Evolutionary conservation across 2,113 vertebrate species (phyloP).

Genomic region (Microcebus griseorufus): DNA sequence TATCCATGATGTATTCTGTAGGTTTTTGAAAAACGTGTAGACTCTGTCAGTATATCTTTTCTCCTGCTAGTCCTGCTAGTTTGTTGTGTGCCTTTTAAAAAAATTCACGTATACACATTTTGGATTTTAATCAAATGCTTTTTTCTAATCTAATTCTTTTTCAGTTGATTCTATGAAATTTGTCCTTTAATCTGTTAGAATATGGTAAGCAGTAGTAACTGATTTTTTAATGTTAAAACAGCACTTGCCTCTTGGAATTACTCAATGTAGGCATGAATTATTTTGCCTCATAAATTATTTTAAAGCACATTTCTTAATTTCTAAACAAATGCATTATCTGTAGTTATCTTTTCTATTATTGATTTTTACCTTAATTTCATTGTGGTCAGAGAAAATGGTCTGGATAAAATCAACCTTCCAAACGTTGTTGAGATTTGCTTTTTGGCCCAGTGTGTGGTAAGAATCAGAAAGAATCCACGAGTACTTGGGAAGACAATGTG

Average conservation of each 20-base stretch:
- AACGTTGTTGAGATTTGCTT: background rate
- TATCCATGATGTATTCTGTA: background rate
- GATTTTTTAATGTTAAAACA: background rate
- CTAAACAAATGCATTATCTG: background rate
- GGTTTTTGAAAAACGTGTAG: background rate
- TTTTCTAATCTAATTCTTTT: background rate
- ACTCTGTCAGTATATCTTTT: background rate
- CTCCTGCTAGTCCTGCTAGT: background rate
- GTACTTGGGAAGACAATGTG: background rate
- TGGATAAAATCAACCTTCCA: background rate
- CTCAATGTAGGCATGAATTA: background rate
- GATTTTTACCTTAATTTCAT: background rate
- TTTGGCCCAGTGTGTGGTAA: background rate
- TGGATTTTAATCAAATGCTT: background rate
- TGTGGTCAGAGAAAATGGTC: background rate
- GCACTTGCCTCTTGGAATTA: background rate
- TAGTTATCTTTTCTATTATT: background rate
- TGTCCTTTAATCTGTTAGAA: background rate
- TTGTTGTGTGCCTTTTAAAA: background rate
- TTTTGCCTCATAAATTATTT: background rate
- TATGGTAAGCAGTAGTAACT: background rate
- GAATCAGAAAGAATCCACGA: background rate
- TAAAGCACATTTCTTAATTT: background rate
- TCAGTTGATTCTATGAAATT: background rate
- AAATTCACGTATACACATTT: no score